phyloP scores from a whole-genome alignment of 2,113 vertebrate genomes.

The Pelodiscus sinensis region DNA sequence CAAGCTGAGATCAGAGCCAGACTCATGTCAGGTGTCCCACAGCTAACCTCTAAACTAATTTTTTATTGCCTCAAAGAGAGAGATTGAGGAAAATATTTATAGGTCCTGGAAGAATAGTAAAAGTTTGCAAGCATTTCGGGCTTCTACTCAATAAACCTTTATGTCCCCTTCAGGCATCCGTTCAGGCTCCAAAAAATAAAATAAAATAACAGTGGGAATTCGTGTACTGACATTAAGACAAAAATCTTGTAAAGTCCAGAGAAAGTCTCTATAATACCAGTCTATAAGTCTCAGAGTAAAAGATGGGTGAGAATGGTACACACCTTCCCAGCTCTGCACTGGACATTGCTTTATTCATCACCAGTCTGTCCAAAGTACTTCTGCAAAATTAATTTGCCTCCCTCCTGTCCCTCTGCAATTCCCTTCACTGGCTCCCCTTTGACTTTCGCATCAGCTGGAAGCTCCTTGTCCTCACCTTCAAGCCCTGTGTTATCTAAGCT shows the following conservation, averaged over 20 bases:
- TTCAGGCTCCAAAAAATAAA: constrained; percentile 58
- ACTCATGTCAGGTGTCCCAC: constrained; percentile 52
- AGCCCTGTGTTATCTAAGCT: fast-evolving
- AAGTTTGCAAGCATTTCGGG: constrained; percentile 76
- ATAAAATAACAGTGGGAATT: constrained; percentile 38
- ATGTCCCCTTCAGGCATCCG: constrained; percentile 64
- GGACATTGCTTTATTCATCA: not conserved
- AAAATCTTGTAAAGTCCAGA: constrained; percentile 62
- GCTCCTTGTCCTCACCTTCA: not conserved
- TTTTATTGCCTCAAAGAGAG: constrained; percentile 77
- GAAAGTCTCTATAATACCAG: constrained; percentile 14
- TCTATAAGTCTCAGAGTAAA: not conserved
- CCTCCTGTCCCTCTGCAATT: not conserved
- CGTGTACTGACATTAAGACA: constrained; percentile 38
- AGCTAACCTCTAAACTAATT: constrained; percentile 69
- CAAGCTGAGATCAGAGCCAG: constrained; percentile 42
- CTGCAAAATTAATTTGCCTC: not conserved
- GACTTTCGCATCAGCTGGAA: not conserved
- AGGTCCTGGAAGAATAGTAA: constrained; percentile 73
- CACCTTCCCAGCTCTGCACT: not conserved
- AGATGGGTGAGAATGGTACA: not conserved
- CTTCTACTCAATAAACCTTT: constrained; percentile 79
- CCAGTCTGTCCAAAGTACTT: not conserved
- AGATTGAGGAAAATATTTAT: constrained; percentile 75
- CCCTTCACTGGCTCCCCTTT: not conserved